Percentiles rank a stretch among this genome's conserved stretches.
Evolutionary conservation across 2,797 vertebrate species (phyloP).

Genomic region (Menidia menidia): DNA sequence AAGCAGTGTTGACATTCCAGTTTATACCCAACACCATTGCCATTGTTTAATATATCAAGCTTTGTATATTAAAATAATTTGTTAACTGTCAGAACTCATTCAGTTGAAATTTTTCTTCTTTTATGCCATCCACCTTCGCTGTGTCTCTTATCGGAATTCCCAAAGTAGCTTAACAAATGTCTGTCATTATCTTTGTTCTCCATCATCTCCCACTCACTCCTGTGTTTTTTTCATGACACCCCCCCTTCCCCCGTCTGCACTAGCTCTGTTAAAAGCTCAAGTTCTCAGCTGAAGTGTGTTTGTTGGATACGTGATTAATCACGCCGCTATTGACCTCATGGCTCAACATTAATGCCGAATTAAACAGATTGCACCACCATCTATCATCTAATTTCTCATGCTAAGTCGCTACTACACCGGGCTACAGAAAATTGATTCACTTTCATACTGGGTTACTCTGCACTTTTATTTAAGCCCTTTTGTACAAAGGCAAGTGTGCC

Average conservation of each 20-base stretch:
- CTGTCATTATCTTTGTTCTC: slow-evolving; percentile 18
- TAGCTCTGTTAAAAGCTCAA: slow-evolving; percentile 22
- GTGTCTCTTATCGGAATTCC: slow-evolving; percentile 11
- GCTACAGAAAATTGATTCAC: slow-evolving; percentile 57
- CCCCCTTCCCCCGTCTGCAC: slow-evolving; percentile 4
- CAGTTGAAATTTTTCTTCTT: slow-evolving; percentile 12
- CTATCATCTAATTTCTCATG: slow-evolving; percentile 64
- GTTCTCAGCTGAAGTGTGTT: slow-evolving; percentile 18
- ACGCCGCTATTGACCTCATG: slow-evolving; percentile 53
- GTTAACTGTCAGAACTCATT: slow-evolving; percentile 23
- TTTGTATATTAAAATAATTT: not conserved
- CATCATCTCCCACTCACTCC: slow-evolving; percentile 28
- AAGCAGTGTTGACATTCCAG: no score
- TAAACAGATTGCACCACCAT: slow-evolving; percentile 64
- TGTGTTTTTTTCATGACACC: slow-evolving; percentile 15
- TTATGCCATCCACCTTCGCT: slow-evolving; percentile 1
- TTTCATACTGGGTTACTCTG: slow-evolving; percentile 39
- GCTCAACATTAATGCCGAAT: slow-evolving; percentile 65
- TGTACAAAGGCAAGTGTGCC: slow-evolving; percentile 31
- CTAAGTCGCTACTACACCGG: slow-evolving; percentile 33
- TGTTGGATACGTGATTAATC: slow-evolving; percentile 61
- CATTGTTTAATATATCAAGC: no score
- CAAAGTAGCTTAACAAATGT: slow-evolving; percentile 19
- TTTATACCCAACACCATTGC: no score
- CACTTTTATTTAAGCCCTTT: slow-evolving; percentile 46